Conservation (phyloP, 2,888 invertebrate genomes). For the Mantis religiosa region DNA sequence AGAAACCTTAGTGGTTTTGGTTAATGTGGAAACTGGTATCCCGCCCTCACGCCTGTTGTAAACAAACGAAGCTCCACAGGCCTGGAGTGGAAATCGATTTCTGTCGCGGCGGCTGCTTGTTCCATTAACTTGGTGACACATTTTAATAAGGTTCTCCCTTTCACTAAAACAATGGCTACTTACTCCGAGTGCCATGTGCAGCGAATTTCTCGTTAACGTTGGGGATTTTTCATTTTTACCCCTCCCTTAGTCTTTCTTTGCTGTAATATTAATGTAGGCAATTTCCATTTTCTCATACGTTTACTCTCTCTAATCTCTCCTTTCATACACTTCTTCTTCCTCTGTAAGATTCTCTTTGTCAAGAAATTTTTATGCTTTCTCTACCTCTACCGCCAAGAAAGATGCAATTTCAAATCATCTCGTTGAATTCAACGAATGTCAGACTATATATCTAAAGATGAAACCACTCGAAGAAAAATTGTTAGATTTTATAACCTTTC, state of each 20-base stretch:
- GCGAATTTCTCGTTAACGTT: neutral
- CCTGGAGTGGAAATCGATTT: neutral
- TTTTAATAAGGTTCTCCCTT: neutral
- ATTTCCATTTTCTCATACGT: neutral
- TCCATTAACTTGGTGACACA: slow-evolving; percentile 1
- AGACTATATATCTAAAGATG: neutral
- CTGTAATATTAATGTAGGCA: neutral
- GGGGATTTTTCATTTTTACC: neutral
- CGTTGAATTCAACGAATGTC: no score
- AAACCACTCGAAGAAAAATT: neutral
- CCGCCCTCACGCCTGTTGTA: neutral
- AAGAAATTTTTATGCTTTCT: neutral
- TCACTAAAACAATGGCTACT: neutral
- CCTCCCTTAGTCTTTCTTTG: neutral
- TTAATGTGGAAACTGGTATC: neutral
- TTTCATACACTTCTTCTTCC: neutral
- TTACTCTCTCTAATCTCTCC: neutral
- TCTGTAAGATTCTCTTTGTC: neutral
- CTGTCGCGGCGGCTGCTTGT: neutral
- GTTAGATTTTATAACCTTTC: no score
- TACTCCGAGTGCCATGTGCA: neutral
- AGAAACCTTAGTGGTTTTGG: neutral
- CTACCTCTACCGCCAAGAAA: neutral
- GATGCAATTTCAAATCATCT: neutral
- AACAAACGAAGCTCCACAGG: neutral